Evolutionary conservation across 2,797 vertebrate genomes (phyloP).

Genomic region (Microctenopoma steveboyesi): DNA sequence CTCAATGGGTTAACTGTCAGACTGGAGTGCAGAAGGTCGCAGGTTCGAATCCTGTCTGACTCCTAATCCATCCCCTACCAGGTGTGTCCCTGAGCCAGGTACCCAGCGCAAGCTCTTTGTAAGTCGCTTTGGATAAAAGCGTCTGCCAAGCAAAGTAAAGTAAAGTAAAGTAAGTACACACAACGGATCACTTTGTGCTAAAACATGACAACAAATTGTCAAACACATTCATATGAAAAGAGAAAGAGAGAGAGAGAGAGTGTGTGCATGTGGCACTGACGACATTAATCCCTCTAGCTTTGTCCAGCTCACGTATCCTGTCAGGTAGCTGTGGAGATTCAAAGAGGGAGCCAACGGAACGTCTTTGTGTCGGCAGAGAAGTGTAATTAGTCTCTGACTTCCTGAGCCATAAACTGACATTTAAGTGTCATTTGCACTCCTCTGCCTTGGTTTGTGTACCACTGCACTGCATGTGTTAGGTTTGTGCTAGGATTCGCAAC

Average conservation of each 20-base stretch:
- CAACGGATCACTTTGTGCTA: constrained; percentile 13
- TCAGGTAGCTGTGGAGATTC: constrained; percentile 68
- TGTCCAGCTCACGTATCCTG: constrained; percentile 69
- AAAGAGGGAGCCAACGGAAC: constrained; percentile 60
- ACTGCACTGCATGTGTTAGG: neutral
- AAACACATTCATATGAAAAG: neutral
- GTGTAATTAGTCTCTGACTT: constrained; percentile 71
- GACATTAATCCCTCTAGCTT: constrained; percentile 60
- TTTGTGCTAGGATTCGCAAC: neutral
- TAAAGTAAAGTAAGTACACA: neutral
- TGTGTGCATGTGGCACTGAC: constrained; percentile 21
- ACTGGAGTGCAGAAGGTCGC: too few relatives aligned
- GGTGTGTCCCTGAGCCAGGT: too few relatives aligned
- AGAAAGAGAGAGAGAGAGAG: neutral
- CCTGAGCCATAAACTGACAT: constrained; percentile 67
- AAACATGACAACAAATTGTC: neutral
- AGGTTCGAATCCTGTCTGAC: too few relatives aligned
- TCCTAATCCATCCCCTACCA: too few relatives aligned
- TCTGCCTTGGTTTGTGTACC: constrained; percentile 5
- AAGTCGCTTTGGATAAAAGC: too few relatives aligned
- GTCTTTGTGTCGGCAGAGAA: constrained; percentile 65
- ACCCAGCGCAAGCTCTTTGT: too few relatives aligned
- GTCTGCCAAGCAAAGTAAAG: too few relatives aligned
- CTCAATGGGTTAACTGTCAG: too few relatives aligned
- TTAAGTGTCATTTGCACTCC: constrained; percentile 53